Conservation (phyloP, 1,140 invertebrate genomes). For the Drosophila kurseongensis region DNA sequence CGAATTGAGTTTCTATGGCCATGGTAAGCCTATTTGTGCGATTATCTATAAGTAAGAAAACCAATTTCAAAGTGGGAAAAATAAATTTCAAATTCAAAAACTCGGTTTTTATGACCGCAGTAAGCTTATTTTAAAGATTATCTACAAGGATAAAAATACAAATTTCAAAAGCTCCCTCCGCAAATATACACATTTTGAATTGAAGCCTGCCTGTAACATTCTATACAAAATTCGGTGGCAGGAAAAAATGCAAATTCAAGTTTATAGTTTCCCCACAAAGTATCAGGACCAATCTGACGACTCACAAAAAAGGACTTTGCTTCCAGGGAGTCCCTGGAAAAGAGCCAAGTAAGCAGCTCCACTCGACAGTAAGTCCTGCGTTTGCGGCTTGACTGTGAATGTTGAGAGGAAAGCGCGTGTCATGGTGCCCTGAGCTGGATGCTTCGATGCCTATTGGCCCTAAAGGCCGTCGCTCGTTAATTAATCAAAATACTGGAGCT, state of each 20-base stretch:
- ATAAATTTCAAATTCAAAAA: neutral
- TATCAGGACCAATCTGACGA: neutral
- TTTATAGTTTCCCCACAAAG: constrained; percentile 5
- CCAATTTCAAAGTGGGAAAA: neutral
- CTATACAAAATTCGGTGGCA: neutral
- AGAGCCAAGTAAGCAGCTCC: constrained; percentile 27
- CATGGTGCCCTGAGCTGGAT: constrained; percentile 8
- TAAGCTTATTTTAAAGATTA: constrained; percentile 12
- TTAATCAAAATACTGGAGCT: constrained; percentile 73
- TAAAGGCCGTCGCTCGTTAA: constrained; percentile 63
- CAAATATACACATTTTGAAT: neutral
- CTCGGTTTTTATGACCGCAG: constrained; percentile 1
- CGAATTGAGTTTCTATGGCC: neutral
- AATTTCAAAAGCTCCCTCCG: neutral
- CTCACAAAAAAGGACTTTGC: neutral
- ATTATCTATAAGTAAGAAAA: constrained; percentile 1
- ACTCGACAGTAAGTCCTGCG: constrained; percentile 20
- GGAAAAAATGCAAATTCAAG: constrained; percentile 13
- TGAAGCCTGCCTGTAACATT: neutral
- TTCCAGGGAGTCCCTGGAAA: constrained; percentile 10
- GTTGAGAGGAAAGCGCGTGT: constrained; percentile 14
- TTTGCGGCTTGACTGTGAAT: constrained; percentile 31
- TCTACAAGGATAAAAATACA: constrained; percentile 5
- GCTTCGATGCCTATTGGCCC: constrained; percentile 34
- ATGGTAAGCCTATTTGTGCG: neutral